Base-by-base conservation (phyloP, 30 jellyfish, hydroid and myxozoan species). In the Catostylus mosaicus region DNA sequence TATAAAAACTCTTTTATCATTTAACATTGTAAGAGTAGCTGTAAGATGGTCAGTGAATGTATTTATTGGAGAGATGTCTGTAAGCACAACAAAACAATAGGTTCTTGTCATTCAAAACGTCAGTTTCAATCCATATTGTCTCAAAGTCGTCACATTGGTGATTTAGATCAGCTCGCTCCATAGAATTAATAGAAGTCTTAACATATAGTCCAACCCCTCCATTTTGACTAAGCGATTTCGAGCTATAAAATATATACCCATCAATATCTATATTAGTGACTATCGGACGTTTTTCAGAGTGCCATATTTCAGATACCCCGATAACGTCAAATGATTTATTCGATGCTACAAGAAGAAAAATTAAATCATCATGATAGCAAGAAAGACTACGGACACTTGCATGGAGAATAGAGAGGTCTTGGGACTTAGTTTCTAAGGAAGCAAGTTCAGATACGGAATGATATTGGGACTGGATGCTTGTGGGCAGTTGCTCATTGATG, bases 151-250 rank as follows among this genome's bases (percentile, higher is more conserved):
- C 22, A 22, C 30, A 26, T 27, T 27, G 38, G 45, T 62, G n/a
- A 12, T 78, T 51, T 33, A 78, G 73, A 65, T 65, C 76, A 65
- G 23, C 81, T 47, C 91, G 46, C 18, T 65, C 26, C 12, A 23
- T 80, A 31, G 83, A 67, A 20, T 40, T 30, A 33, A 78, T 30
- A 27, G 77, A 47, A 35, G 66, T 20, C 71, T 80, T 80, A 18
- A 68, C 85, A 80, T 34, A 78, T 24, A 80, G 48, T 12, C 91
- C 85, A 24, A 66, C 66, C 65, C 84, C 83, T 30, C 84, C 80
- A 65, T 78, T 78, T 36, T 78, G 89, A 78, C 73, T 78, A 31
- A 10, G 36, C 33, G 62, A 62, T 24, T 23, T 26, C 43, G 77
- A 20, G 38, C 48, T 22, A 34, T 24, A 60, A 30, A 50, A 38